A percentile compares a stretch with the other conserved stretches of the same genome.
phyloP scores from a whole-genome alignment of 2,113 vertebrate species.

The Cyphomyrus discorhynchus region DNA sequence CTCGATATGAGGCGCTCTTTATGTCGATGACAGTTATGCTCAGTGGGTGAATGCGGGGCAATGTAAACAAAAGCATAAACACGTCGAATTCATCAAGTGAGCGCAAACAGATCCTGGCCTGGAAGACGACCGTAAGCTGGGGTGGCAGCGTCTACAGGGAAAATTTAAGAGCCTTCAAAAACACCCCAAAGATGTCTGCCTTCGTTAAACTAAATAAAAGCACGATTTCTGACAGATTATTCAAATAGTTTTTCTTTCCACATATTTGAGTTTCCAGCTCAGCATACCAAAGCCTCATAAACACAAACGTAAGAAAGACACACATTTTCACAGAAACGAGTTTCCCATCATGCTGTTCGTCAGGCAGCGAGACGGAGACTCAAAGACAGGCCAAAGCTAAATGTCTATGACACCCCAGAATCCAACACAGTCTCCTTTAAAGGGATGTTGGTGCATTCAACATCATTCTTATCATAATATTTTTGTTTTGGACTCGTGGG shows the following conservation, averaged over 20 bases:
- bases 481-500: neutral
- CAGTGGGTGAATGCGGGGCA: conserved; percentile 8
- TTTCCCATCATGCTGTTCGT: neutral
- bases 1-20: conserved; percentile 24
- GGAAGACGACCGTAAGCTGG: neutral
- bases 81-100: neutral
- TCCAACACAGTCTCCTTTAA: neutral
- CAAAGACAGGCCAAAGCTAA: neutral
- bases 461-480: neutral
- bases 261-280: neutral
- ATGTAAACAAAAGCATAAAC: conserved; percentile 8
- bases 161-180: conserved; percentile 5
- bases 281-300: neutral
- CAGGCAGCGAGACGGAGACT: neutral
- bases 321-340: neutral
- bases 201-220: neutral
- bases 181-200: neutral
- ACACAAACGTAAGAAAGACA: neutral
- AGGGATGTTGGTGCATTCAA: neutral
- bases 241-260: neutral
- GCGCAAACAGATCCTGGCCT: neutral
- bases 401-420: neutral
- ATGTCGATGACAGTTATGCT: conserved; percentile 17
- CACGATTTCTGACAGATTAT: neutral
- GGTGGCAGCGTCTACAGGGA: neutral